A percentile compares a stretch with the other conserved stretches of the same genome.
Conservation (phyloP, 1,140 invertebrate genomes). For the Trichonephila inaurata region DNA sequence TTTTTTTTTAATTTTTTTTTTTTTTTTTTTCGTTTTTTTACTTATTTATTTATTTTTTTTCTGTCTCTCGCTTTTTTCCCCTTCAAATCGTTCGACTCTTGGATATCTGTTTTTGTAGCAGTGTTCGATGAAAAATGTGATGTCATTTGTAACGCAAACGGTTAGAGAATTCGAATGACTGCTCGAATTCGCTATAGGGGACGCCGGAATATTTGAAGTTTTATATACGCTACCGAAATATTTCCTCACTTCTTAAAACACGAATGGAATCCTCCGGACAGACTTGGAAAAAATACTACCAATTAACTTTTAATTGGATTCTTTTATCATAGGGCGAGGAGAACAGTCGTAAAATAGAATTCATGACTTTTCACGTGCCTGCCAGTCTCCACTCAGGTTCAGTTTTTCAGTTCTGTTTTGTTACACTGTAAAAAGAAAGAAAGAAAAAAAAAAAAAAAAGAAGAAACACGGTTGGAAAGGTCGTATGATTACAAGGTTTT, state of each 20-base stretch:
- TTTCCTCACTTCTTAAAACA: conserved; percentile 51
- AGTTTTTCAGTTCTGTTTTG: background rate
- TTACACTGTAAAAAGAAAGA: too few species aligned
- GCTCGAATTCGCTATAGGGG: conserved; percentile 61
- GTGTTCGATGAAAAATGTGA: conserved; percentile 76
- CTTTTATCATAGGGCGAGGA: conserved; percentile 55
- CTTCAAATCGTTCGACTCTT: conserved; percentile 59
- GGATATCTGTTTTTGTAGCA: conserved; percentile 74
- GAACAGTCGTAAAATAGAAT: conserved; percentile 63
- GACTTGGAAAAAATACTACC: conserved; percentile 25
- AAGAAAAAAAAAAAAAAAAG: too few species aligned
- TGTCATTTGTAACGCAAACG: conserved; percentile 73
- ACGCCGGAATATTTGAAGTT: conserved; percentile 51
- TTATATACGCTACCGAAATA: conserved; percentile 48
- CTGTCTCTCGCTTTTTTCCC: background rate
- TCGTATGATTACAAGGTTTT: too few species aligned
- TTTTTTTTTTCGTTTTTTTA: background rate
- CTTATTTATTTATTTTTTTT: background rate
- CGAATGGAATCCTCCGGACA: background rate
- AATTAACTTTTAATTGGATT: conserved; percentile 69
- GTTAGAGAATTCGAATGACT: conserved; percentile 71
- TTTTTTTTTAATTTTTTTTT: background rate
- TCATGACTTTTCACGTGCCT: conserved; percentile 51
- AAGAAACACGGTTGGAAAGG: too few species aligned
- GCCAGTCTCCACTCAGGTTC: conserved; percentile 16